Conservation (phyloP, 2,113 vertebrate genomes). For the Sphaerodactylus townsendi region DNA sequence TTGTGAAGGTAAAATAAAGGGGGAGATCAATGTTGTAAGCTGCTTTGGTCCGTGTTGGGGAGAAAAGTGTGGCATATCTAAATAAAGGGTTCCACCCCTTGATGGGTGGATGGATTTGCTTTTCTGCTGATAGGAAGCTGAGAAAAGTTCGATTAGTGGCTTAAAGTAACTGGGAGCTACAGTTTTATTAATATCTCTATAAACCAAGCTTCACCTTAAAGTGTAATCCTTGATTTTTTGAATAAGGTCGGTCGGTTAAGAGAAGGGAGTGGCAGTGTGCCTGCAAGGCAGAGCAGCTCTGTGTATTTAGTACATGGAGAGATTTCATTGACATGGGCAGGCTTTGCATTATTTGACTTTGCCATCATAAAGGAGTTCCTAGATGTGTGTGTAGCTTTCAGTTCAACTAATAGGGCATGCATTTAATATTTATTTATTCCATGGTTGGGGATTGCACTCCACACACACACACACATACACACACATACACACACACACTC, state of each 20-base stretch:
- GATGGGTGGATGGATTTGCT: not conserved
- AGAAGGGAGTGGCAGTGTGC: not conserved
- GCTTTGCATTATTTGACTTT: not conserved
- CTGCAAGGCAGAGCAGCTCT: too few species aligned
- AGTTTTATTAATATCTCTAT: not conserved
- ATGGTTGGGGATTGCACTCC: too few species aligned
- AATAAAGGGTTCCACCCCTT: too few species aligned
- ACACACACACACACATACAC: too few species aligned
- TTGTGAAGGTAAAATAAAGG: too few species aligned
- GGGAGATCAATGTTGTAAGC: too few species aligned
- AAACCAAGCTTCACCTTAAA: not conserved
- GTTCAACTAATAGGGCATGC: not conserved
- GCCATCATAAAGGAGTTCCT: not conserved
- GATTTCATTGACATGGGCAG: not conserved
- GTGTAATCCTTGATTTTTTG: not conserved
- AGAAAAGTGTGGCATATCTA: too few species aligned
- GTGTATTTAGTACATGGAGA: not conserved
- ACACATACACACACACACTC: too few species aligned
- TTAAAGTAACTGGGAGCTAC: not conserved
- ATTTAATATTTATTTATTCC: not conserved
- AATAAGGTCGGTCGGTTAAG: not conserved
- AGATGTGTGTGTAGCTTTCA: not conserved
- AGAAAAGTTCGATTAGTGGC: not conserved
- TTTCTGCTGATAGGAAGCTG: not conserved
- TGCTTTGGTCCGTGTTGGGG: too few species aligned